Base-by-base conservation (phyloP, 2,888 invertebrate genomes). In the Hermodice carunculata region DNA sequence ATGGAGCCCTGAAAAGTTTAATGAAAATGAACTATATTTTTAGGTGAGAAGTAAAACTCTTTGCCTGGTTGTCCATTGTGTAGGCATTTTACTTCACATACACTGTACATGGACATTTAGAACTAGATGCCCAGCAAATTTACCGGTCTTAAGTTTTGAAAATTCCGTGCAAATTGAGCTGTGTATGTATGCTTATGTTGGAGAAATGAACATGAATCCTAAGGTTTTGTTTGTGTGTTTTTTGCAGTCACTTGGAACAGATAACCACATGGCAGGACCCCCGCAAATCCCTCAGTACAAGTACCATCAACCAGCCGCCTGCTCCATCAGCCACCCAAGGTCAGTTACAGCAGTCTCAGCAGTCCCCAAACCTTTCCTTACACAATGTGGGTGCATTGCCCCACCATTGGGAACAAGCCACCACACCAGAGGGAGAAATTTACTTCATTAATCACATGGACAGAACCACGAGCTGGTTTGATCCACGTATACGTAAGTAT, bases 401-500 rank as follows among this genome's bases (percentile, higher is more conserved):
- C 11, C 81, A 80, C 29, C 87, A 87, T 40, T 87, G 87, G 87
- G 87, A 86, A 66, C 83, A 84, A 75, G 86, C 86, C 32, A 77
- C 78, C 61, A 86, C 86, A 3, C 76, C 82, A 0, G 82, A 85
- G 51, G 86, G 86, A 22, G 87, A 87, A 73, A 76, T 84, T 40
- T 87, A 87, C 76, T 87, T 82, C 72, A 85, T 86, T 61, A 85
- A 86, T 73, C 86, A 85, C 69, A 72, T 81, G 58, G 82, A 85
- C 61, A 92, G 95, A 88, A 95, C 95, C 82, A 97, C 97, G 74
- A 96, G 96, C 82, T 98, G 97, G 97, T 96, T 95, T 89, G 96
- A 98, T 89, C 97, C 97, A 81, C 91, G 96, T 91, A 93, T 97
- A 40, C 66, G 74, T 74, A 59, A 70, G 74, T 66, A 52, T 2